Conservation (phyloP, 1,140 invertebrate genomes). For the Drosophila murphyi region DNA sequence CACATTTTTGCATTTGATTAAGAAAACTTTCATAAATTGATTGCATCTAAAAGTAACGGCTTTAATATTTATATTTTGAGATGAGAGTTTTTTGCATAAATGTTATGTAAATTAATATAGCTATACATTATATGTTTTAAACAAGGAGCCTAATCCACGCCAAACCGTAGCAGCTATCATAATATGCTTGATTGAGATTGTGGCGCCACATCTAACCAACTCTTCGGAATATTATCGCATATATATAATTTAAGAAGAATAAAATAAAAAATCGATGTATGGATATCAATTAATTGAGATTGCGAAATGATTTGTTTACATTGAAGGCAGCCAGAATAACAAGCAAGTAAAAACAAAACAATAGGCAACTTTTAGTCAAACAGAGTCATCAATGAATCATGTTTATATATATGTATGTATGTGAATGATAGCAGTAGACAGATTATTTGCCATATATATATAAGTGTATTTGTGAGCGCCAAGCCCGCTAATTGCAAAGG, state of each 20-base stretch:
- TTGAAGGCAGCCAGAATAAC: not conserved
- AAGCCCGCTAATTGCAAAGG: conserved; percentile 55
- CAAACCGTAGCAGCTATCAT: no score
- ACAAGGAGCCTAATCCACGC: no score
- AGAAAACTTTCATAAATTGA: conserved; percentile 46
- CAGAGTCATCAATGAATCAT: conserved; percentile 54
- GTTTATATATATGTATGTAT: conserved; percentile 28
- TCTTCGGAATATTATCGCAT: no score
- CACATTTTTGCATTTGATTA: conserved; percentile 21
- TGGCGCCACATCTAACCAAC: no score
- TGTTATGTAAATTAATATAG: no score
- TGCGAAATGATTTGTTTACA: conserved; percentile 14
- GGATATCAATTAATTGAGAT: not conserved
- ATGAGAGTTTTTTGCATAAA: not conserved
- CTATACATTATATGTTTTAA: no score
- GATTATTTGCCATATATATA: conserved; percentile 29
- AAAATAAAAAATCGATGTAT: not conserved
- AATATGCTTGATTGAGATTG: no score
- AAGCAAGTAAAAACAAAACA: conserved; percentile 5
- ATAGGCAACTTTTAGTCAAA: conserved; percentile 13
- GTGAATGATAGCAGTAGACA: conserved; percentile 49
- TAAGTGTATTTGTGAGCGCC: not conserved
- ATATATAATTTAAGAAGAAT: not conserved
- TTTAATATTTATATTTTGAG: no score
- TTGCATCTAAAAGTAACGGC: not conserved